Evolutionary conservation across 23 tunicate genomes (phyloP).

Genomic region (Diplosoma virens): DNA sequence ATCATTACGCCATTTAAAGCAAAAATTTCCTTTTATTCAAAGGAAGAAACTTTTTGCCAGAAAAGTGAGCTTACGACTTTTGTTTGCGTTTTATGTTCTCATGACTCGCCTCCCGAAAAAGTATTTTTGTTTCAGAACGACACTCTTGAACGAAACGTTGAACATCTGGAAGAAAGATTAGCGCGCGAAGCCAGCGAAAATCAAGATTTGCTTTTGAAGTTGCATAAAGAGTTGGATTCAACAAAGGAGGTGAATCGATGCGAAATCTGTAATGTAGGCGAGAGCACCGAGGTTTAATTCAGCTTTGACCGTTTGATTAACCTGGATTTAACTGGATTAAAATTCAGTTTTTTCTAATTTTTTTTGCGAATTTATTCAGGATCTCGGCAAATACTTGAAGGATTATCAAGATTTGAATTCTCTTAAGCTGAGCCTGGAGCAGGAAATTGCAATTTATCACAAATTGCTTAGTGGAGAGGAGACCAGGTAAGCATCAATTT

Average conservation of each 20-base stretch:
- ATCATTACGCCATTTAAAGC: neutral
- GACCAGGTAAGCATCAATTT: slow-evolving; percentile 35
- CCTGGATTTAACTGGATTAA: neutral
- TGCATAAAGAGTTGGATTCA: slow-evolving; percentile 55
- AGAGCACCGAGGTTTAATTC: too few species aligned
- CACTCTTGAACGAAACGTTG: slow-evolving; percentile 50
- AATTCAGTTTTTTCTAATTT: neutral
- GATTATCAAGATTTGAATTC: slow-evolving; percentile 67
- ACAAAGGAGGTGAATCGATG: slow-evolving; percentile 53
- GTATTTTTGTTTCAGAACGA: slow-evolving; percentile 57
- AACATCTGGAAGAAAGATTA: slow-evolving; percentile 52
- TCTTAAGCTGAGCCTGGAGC: slow-evolving; percentile 75
- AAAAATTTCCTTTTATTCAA: neutral
- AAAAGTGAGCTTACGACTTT: neutral
- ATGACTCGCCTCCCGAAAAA: too few species aligned
- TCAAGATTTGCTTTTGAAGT: slow-evolving; percentile 34
- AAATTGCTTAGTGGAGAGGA: slow-evolving; percentile 77
- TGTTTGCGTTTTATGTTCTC: neutral
- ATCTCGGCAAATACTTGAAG: slow-evolving; percentile 76
- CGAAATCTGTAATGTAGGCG: neutral
- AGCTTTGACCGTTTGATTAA: too few species aligned
- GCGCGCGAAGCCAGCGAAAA: slow-evolving; percentile 44
- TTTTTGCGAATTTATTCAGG: slow-evolving; percentile 30
- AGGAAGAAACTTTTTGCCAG: neutral
- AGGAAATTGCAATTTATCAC: slow-evolving; percentile 82